These are phyloP conservation scores for Lasius platythorax DNA, from an alignment of 2,888 invertebrate species.

Conservation along the genomic window DNA sequence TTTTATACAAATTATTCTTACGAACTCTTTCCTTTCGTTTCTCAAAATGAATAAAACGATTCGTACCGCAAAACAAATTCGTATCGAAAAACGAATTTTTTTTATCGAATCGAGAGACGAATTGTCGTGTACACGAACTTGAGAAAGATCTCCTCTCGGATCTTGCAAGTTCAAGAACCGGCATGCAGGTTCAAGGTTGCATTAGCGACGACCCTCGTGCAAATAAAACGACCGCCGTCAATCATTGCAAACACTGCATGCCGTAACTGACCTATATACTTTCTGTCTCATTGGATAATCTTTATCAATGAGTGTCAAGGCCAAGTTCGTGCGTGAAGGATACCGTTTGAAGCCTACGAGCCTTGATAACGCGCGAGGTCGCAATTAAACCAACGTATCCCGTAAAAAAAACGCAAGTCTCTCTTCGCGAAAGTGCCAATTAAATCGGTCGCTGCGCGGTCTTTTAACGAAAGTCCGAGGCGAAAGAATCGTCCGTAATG, in stretches of 20 bases:
- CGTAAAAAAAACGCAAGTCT: not conserved
- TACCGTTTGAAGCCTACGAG: not conserved
- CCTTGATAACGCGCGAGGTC: constrained; percentile 30
- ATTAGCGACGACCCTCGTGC: constrained; percentile 35
- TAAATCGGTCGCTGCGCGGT: not conserved
- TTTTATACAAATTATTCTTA: not conserved
- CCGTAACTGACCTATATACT: constrained; percentile 67
- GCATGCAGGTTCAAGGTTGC: constrained; percentile 70
- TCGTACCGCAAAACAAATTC: not conserved
- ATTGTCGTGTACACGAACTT: not conserved
- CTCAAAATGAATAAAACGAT: not conserved
- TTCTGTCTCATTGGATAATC: constrained; percentile 62
- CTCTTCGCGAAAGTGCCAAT: not conserved
- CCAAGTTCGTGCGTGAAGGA: constrained; percentile 62
- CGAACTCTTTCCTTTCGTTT: not conserved
- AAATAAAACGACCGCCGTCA: constrained; percentile 24
- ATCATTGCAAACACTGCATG: constrained; percentile 29
- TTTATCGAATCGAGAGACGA: not conserved
- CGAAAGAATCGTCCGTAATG: not conserved
- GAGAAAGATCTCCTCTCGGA: constrained; percentile 21
- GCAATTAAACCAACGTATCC: not conserved
- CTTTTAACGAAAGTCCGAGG: not conserved
- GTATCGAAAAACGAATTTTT: too few species aligned
- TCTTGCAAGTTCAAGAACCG: constrained; percentile 40
- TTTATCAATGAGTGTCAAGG: constrained; percentile 70